Percentiles rank a stretch among this genome's conserved stretches.
phyloP scores from a whole-genome alignment of 2,888 invertebrate genomes.

The Steinernema scapterisci region DNA sequence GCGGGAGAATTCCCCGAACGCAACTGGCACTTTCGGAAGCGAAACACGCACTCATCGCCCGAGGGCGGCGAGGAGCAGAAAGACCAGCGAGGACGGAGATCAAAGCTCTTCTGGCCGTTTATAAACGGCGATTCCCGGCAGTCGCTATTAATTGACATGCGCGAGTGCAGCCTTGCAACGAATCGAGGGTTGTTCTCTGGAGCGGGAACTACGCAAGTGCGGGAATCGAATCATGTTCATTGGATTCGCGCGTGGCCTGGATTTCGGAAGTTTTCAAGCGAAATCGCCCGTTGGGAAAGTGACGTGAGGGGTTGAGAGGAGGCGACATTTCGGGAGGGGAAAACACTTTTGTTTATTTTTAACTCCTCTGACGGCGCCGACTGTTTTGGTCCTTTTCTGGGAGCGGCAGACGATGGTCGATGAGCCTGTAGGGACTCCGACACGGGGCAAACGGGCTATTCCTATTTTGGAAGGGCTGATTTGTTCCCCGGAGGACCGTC shows the following conservation, averaged over 20 bases:
- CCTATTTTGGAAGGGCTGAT: no score
- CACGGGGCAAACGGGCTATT: no score
- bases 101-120: not conserved
- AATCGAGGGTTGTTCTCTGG: not conserved
- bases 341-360: constrained; percentile 13
- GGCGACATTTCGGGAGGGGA: constrained; percentile 1
- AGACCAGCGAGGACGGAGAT: constrained; percentile 11
- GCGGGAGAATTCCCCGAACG: constrained; percentile 9
- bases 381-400: not conserved
- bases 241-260: not conserved
- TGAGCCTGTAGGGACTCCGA: not conserved
- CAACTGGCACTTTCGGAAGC: constrained; percentile 6
- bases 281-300: not conserved
- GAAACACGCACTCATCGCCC: constrained; percentile 11
- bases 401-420: not conserved
- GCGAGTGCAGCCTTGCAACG: not conserved
- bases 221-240: constrained; percentile 15
- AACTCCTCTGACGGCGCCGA: not conserved
- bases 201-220: constrained; percentile 6
- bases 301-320: not conserved
- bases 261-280: not conserved
- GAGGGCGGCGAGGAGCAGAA: constrained; percentile 11
- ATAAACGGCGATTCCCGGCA: not conserved
- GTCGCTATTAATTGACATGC: not conserved
- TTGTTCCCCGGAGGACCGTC: constrained; percentile 8